phyloP scores from a whole-genome alignment of 2,113 vertebrate genomes.

The Lagopus muta region DNA sequence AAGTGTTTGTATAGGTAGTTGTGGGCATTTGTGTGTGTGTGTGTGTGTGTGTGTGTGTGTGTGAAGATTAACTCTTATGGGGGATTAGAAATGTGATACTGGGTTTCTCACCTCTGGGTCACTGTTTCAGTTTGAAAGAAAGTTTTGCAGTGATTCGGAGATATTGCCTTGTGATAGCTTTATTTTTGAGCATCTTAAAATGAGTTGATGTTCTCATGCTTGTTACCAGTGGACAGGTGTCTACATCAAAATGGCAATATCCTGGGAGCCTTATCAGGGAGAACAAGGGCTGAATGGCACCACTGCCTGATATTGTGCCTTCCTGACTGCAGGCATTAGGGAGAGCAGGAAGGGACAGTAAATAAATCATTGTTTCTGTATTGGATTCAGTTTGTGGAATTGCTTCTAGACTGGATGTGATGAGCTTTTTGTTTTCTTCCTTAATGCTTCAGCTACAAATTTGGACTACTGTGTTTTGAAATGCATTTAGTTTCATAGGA shows the following conservation, averaged over 20 bases:
- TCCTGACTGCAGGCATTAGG: not conserved
- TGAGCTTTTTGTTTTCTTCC: not conserved
- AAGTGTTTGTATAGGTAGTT: not conserved
- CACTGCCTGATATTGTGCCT: not conserved
- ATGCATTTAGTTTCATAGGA: not conserved
- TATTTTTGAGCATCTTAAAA: not conserved
- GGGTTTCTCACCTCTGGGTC: slow-evolving; percentile 30
- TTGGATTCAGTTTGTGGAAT: not conserved
- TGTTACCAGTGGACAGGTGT: slow-evolving; percentile 19
- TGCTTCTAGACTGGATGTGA: not conserved
- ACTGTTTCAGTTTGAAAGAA: slow-evolving; percentile 39
- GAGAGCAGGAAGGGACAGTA: not conserved
- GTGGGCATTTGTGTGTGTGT: not conserved
- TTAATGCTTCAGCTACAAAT: not conserved
- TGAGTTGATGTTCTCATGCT: not conserved
- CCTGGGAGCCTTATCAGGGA: not conserved
- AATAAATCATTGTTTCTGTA: not conserved
- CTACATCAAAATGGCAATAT: not conserved
- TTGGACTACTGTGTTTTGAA: not conserved
- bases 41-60: not conserved
- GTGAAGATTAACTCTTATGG: not conserved
- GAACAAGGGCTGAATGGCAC: not conserved
- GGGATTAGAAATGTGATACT: not conserved
- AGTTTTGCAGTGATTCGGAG: slow-evolving; percentile 24
- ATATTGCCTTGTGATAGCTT: not conserved